Evolutionary conservation across 2,888 invertebrate species (phyloP), one percentile per base, ranked within the genome.

Genomic region (Strigamia crassipes): DNA sequence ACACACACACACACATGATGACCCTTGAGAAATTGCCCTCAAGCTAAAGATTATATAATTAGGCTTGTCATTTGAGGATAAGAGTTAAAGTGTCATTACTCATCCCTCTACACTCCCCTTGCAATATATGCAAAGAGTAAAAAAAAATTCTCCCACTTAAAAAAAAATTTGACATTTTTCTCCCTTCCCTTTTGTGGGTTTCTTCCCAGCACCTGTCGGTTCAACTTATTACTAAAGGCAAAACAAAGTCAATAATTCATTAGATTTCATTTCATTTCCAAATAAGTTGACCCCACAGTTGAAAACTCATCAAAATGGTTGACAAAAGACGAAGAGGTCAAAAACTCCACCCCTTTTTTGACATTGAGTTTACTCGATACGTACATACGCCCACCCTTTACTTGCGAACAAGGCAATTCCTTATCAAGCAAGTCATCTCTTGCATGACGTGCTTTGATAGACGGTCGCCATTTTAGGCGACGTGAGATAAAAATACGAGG

Each of bases 1-100:
- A 56, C 56, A 56, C 56, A 38, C 38, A 56, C 56, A 38, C 38
- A 56, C 56, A 56, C 18, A 56, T 56, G 56, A 56, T 56, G 56
- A 56, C 56, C 56, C 56, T 56, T 56, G 56, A 56, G 56, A 56
- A 56, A 56, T 56, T 56, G 56, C 56, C 56, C 56, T 56, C 56
- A 21, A 56, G 56, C 56, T 56, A 56, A 56, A 56, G 56, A 56
- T 56, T 56, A 56, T 56, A 56, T 56, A 56, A 56, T 56, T 56
- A 56, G 56, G 56, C 56, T 56, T 56, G 56, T 56, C 56, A 56
- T 56, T 56, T 56, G 56, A 56, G 56, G 56, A 56, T 56, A 56
- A 56, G 56, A 56, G 56, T 56, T 56, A 56, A 56, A 56, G 56
- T 56, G 56, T 56, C 56, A 56, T 56, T 56, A 56, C 56, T 56